These are phyloP conservation scores for Oxyura jamaicensis DNA, from an alignment of 2,113 vertebrate genomes.

Conservation along the genomic window DNA sequence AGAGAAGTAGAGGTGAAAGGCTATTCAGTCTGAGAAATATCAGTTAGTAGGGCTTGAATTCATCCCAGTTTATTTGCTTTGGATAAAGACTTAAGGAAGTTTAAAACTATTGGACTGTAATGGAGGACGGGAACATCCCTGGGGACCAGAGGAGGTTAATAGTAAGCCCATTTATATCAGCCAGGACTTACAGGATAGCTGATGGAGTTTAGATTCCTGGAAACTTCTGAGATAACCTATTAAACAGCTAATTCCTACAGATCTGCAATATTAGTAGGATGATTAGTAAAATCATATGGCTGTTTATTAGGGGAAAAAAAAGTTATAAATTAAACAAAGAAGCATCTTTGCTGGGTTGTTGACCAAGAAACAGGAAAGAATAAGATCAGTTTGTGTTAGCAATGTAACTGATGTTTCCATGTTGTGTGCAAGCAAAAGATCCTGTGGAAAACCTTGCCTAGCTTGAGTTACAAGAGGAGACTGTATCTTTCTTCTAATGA, in stretches of 20 bases:
- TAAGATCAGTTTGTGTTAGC: not conserved
- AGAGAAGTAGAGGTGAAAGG: not conserved
- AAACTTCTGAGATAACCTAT: not conserved
- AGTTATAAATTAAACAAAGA: not conserved
- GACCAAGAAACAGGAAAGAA: not conserved
- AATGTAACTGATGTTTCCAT: not conserved
- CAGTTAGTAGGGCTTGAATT: not conserved
- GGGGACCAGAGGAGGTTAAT: not conserved
- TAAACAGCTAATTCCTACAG: not conserved
- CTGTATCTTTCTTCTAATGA: accelerated
- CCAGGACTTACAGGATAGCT: not conserved
- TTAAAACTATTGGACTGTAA: not conserved
- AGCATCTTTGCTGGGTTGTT: not conserved
- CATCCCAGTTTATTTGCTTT: not conserved
- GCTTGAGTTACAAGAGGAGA: not conserved
- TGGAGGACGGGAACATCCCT: not conserved
- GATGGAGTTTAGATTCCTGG: not conserved
- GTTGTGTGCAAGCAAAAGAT: not conserved
- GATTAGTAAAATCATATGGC: not conserved
- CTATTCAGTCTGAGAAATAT: not conserved
- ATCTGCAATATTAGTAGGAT: not conserved
- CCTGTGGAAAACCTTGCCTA: not conserved
- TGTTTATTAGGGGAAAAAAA: not conserved
- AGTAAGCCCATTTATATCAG: not conserved
- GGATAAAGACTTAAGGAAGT: not conserved